These are phyloP conservation scores for Myotis myotis DNA, from an alignment of 2,797 vertebrate species.

Conservation along the genomic window DNA sequence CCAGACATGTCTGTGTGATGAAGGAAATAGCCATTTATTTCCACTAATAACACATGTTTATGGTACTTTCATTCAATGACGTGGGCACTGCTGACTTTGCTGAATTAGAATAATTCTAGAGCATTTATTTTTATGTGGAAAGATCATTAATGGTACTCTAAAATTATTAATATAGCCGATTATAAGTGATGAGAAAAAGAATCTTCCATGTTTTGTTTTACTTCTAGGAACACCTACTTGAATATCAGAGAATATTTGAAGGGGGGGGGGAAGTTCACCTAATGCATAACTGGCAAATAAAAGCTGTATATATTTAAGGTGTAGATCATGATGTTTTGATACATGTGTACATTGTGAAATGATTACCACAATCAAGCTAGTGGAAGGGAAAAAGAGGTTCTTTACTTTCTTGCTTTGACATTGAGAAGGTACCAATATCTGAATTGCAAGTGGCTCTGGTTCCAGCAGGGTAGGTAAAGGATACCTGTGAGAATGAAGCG, in stretches of 20 bases:
- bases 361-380: neutral
- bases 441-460: neutral
- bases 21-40: neutral
- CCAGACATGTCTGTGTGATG: neutral
- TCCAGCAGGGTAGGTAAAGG: neutral
- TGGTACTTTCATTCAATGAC: neutral
- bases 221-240: conserved; percentile 21
- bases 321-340: neutral
- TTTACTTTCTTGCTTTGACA: neutral
- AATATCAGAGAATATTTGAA: conserved; percentile 32
- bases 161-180: conserved; percentile 1
- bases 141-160: conserved; percentile 13
- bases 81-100: neutral
- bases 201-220: conserved; percentile 27
- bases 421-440: neutral
- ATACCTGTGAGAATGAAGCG: neutral
- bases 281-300: neutral
- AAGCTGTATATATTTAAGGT: neutral
- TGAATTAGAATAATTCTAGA: conserved; percentile 16
- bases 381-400: neutral
- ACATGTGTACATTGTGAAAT: neutral
- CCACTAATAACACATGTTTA: neutral
- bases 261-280: neutral
- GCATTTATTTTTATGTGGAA: conserved; percentile 44
- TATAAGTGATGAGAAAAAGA: neutral